Conservation (phyloP, 2,113 vertebrate species). For the Charadrius vociferus region DNA sequence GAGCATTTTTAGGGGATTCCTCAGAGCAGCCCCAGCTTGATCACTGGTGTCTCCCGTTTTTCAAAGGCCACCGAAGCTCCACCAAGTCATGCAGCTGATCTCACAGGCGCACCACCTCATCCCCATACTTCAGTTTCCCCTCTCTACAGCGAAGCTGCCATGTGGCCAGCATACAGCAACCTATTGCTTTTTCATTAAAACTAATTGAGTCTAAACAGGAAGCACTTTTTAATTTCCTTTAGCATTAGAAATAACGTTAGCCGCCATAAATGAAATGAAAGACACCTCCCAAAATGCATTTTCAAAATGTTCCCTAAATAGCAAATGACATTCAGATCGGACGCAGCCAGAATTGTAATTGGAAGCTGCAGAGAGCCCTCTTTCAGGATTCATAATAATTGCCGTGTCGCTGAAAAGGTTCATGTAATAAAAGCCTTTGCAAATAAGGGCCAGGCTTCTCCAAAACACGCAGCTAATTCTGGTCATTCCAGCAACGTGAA, state of each 20-base stretch:
- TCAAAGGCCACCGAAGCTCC: not conserved
- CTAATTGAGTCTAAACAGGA: constrained; percentile 22
- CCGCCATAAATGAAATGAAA: not conserved
- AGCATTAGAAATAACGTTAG: not conserved
- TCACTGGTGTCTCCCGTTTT: fast-evolving
- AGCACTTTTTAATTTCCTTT: constrained; percentile 39
- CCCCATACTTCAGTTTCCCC: not conserved
- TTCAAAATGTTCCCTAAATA: constrained; percentile 10
- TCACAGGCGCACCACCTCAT: not conserved
- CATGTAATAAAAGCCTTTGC: not conserved
- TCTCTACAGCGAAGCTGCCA: not conserved
- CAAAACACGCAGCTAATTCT: not conserved
- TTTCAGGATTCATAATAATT: constrained; percentile 5
- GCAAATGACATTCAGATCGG: not conserved
- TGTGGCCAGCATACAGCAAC: not conserved
- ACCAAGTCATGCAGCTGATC: not conserved
- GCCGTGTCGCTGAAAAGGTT: not conserved
- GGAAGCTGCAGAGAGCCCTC: not conserved
- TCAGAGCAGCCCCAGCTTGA: not conserved
- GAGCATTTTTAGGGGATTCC: not conserved
- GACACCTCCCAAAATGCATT: constrained; percentile 13
- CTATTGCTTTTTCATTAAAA: not conserved
- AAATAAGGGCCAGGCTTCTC: not conserved
- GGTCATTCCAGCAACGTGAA: not conserved
- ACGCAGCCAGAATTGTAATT: not conserved